Conservation (phyloP, 2,797 vertebrate species). For the Clarias platycephalus region DNA sequence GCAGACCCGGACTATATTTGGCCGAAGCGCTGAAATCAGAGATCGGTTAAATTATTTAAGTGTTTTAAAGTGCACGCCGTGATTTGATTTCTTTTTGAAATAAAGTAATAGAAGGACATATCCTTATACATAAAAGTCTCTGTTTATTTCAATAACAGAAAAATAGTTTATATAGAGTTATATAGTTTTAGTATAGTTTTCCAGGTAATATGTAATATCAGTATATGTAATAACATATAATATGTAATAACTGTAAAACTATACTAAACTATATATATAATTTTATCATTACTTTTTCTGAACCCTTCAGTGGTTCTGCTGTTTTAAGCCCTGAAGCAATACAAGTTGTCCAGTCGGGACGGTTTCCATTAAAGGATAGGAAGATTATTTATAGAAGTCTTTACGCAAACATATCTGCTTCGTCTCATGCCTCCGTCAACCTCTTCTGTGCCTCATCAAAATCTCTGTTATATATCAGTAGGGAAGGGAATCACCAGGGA, state of each 20-base stretch:
- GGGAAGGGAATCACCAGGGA: too few relatives aligned
- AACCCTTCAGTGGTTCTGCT: not conserved
- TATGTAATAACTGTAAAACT: too few relatives aligned
- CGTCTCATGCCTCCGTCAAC: not conserved
- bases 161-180: too few relatives aligned
- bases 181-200: not conserved
- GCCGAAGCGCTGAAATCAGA: not conserved
- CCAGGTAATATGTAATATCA: not conserved
- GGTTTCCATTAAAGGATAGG: not conserved
- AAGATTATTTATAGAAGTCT: not conserved
- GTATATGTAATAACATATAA: too few relatives aligned
- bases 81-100: not conserved
- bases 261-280: not conserved
- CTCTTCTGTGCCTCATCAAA: not conserved
- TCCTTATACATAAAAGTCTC: too few relatives aligned
- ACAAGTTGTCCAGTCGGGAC: not conserved
- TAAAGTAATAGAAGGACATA: not conserved
- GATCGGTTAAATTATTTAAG: not conserved
- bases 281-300: not conserved
- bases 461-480: too few relatives aligned
- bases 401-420: not conserved
- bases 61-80: not conserved
- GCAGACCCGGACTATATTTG: not conserved
- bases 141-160: not conserved
- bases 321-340: not conserved